Evolutionary conservation across 2,113 vertebrate species (phyloP), one percentile per base, ranked within the genome.

Genomic region (Acanthisitta chloris): DNA sequence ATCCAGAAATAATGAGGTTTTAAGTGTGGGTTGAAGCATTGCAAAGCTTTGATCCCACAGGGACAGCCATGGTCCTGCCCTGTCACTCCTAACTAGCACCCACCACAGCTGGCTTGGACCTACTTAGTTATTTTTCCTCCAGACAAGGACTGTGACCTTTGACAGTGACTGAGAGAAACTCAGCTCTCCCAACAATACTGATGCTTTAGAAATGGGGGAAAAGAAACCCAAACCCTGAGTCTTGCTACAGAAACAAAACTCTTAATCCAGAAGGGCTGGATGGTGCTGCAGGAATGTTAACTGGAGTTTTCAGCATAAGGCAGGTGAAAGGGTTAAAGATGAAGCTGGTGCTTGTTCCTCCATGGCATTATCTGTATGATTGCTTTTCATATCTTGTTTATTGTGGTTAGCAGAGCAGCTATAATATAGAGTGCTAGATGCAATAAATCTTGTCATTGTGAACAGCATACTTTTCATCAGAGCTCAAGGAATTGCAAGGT

Each of bases 371-470:
- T 95, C 97, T 96, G 85, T 96, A 62, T 96, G 95, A 97, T 98
- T 96, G 93, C 97, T 96, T 97, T 96, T 97, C 94, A 80, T 97
- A 94, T 95, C 97, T 97, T 97, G 97, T 97, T 96, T 97, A 96
- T 94, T 92, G 96, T 95, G 93, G 88, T 97, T 97, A 97, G 94
- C 49, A n/a, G 95, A 97, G 95, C 94, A 94, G 90, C 90, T 94
- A 95, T 95, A 93, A 96, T 97, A 73, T 20, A 84, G 86, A 96
- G 94, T 90, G 94, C 77, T 96, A 55, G 95, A 90, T 88, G 94
- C 95, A 96, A 97, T 97, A 98, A 97, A 97, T 97, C 96, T 97
- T 97, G 91, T 95, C 78, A 12, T 71, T 83, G 92, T 26, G 4
- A 91, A 69, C 89, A 57, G 87, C 62, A 17, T 43, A 76, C 78